phyloP scores from a whole-genome alignment of 2,797 vertebrate species.

The Todus mexicanus region DNA sequence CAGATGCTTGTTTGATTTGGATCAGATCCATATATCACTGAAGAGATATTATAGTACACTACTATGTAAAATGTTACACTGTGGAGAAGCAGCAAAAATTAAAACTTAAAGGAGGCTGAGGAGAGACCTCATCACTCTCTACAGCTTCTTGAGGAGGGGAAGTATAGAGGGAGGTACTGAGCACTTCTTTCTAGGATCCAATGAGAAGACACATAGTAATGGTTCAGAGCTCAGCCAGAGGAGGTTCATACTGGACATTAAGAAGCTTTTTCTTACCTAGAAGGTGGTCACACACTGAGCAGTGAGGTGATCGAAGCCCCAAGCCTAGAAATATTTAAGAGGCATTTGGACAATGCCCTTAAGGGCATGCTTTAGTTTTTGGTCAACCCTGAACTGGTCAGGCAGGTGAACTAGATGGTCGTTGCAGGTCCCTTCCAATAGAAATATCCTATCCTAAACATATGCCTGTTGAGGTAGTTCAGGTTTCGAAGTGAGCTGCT shows the following conservation, averaged over 20 bases:
- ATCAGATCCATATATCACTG: background rate
- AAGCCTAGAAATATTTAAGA: background rate
- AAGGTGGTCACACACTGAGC: background rate
- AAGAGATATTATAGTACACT: background rate
- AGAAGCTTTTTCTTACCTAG: background rate
- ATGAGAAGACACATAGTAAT: accelerated
- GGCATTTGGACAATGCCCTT: background rate
- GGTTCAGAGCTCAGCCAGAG: background rate
- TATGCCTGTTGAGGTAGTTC: background rate
- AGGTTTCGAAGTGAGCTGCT: background rate
- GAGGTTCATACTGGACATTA: background rate
- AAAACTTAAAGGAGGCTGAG: too few relatives aligned
- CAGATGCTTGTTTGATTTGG: background rate
- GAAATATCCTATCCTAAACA: background rate
- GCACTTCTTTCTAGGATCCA: background rate
- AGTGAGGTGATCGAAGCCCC: background rate
- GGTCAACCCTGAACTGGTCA: background rate
- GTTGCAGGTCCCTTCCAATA: background rate
- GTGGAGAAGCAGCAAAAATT: background rate
- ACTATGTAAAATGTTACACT: background rate
- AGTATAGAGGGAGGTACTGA: background rate
- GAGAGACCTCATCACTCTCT: too few relatives aligned
- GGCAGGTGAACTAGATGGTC: too few relatives aligned
- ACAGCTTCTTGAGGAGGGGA: too few relatives aligned
- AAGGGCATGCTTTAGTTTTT: background rate